Evolutionary conservation across 2,113 vertebrate genomes (phyloP).

Genomic region (Tylochromis polylepis): DNA sequence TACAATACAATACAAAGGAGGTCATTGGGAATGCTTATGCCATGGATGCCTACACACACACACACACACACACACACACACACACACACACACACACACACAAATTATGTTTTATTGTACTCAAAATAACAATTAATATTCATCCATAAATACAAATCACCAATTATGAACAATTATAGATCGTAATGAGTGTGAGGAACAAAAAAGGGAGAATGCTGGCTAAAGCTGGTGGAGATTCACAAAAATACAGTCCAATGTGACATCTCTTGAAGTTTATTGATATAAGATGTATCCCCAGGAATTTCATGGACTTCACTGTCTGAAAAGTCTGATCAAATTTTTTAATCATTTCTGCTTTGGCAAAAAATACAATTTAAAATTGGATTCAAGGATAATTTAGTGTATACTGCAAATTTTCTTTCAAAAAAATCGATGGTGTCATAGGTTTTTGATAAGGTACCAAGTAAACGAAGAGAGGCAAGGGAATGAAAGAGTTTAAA

Average conservation of each 20-base stretch:
- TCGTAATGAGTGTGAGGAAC: not conserved
- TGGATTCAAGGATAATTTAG: not conserved
- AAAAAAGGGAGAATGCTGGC: not conserved
- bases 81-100: too few species aligned
- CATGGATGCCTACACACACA: not conserved
- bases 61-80: too few species aligned
- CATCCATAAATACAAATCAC: not conserved
- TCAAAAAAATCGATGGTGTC: not conserved
- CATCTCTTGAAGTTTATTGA: not conserved
- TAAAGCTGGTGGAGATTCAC: not conserved
- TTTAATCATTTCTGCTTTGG: not conserved
- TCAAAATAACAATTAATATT: not conserved
- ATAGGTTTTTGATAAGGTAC: not conserved
- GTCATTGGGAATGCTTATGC: not conserved
- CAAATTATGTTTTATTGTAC: not conserved
- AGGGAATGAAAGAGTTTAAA: not conserved
- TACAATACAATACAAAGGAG: not conserved
- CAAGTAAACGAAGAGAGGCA: not conserved
- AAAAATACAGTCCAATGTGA: not conserved
- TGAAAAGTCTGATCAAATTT: not conserved
- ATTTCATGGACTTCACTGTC: not conserved
- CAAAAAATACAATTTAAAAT: not conserved
- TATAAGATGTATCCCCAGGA: not conserved
- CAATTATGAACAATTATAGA: not conserved
- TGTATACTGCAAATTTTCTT: not conserved